These are phyloP conservation scores for Drosophila neutralis DNA, from an alignment of 2,888 invertebrate genomes.

Conservation along the genomic window DNA sequence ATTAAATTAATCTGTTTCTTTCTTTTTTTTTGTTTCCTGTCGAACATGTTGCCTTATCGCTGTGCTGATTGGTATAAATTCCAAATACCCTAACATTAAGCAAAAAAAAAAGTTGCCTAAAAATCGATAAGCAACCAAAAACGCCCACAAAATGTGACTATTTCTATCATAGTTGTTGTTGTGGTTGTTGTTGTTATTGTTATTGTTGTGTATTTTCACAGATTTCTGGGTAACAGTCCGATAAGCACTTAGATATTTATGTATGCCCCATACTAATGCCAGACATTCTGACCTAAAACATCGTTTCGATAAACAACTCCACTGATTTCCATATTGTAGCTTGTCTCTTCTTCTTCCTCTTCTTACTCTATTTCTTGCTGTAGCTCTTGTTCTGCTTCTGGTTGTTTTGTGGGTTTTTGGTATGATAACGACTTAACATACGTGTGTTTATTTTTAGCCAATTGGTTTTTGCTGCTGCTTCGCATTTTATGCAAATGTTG, in stretches of 20 bases:
- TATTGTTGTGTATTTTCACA: slow-evolving; percentile 4
- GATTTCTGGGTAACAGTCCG: slow-evolving; percentile 13
- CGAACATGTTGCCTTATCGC: slow-evolving; percentile 19
- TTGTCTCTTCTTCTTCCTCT: neutral
- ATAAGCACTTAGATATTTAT: slow-evolving; percentile 34
- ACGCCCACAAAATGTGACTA: slow-evolving; percentile 37
- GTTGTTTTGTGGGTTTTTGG: slow-evolving; percentile 4
- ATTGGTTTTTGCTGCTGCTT: slow-evolving; percentile 41
- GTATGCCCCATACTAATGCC: slow-evolving; percentile 14
- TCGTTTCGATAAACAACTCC: slow-evolving; percentile 49
- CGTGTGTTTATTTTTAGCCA: slow-evolving; percentile 54
- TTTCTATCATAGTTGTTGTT: neutral
- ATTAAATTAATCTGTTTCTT: slow-evolving; percentile 4
- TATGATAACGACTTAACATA: slow-evolving; percentile 41
- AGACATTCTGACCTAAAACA: slow-evolving; percentile 18
- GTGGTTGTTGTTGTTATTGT: neutral
- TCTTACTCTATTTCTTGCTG: slow-evolving; percentile 6
- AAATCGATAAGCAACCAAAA: slow-evolving; percentile 39
- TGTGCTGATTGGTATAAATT: slow-evolving; percentile 3
- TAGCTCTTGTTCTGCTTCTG: slow-evolving; percentile 14
- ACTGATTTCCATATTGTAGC: slow-evolving; percentile 59
- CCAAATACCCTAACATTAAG: slow-evolving; percentile 7
- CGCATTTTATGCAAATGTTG: slow-evolving; percentile 44
- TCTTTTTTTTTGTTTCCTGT: slow-evolving; percentile 3
- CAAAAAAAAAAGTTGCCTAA: slow-evolving; percentile 3